phyloP scores from a whole-genome alignment of 2,113 vertebrate species.

The Dromaius novaehollandiae region DNA sequence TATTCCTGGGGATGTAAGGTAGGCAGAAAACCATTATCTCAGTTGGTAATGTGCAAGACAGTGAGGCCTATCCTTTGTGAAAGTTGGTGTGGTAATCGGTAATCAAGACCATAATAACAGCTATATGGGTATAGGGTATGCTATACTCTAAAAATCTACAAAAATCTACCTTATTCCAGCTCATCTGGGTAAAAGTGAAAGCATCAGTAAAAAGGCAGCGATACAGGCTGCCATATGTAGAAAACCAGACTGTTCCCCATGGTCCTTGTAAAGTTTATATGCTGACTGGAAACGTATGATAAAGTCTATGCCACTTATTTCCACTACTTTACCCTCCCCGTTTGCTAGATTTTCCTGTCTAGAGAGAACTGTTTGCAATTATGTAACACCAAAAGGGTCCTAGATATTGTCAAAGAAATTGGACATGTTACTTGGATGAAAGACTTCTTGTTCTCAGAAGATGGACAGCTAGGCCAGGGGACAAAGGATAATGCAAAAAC shows the following conservation, averaged over 20 bases:
- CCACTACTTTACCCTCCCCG: not conserved
- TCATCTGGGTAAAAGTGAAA: not conserved
- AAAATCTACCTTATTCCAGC: not conserved
- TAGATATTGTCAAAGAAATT: not conserved
- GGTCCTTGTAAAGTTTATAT: not conserved
- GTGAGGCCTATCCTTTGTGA: not conserved
- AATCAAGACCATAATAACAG: not conserved
- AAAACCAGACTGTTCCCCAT: not conserved
- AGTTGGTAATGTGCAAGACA: too few relatives aligned
- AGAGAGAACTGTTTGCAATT: not conserved
- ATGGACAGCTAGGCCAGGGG: rapidly evolving
- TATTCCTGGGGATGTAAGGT: not conserved
- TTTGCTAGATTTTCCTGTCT: not conserved
- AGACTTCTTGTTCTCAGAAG: not conserved
- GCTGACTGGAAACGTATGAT: not conserved
- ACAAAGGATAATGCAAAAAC: not conserved
- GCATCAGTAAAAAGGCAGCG: not conserved
- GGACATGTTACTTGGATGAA: not conserved
- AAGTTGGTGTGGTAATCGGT: not conserved
- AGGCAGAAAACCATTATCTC: not conserved
- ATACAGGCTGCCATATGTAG: too few relatives aligned
- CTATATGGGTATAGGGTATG: too few relatives aligned
- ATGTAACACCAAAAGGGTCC: not conserved
- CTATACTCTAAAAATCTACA: not conserved
- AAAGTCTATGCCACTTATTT: not conserved